A percentile compares a stretch with the other conserved stretches of the same genome.
These are phyloP conservation scores for Addax nasomaculatus DNA, from an alignment of 2,113 vertebrate genomes.

Conservation along the genomic window DNA sequence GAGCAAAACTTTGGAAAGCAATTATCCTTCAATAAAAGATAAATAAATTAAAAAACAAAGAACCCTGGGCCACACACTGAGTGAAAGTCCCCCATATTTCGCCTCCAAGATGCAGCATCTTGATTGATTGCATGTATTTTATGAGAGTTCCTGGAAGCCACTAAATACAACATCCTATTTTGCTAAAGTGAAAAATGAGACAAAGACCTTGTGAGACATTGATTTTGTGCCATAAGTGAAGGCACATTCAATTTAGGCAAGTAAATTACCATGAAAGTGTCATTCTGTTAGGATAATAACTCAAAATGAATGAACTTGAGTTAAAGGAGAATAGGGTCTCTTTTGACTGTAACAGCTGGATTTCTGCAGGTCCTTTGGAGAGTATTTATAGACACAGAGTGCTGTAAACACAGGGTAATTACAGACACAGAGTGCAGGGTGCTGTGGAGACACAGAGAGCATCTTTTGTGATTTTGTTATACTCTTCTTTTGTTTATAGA, in stretches of 20 bases:
- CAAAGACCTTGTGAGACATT: neutral
- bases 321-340: neutral
- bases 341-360: neutral
- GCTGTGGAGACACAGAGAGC: neutral
- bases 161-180: neutral
- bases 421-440: neutral
- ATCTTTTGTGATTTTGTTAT: neutral
- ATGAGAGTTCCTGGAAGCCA: neutral
- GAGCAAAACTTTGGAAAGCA: neutral
- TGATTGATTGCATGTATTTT: neutral
- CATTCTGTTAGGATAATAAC: neutral
- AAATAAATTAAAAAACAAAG: neutral
- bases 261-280: neutral
- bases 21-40: neutral
- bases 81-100: neutral
- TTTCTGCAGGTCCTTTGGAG: neutral
- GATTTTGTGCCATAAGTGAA: neutral
- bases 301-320: neutral
- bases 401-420: neutral
- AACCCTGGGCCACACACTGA: too few relatives aligned
- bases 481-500: neutral
- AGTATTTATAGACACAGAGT: neutral
- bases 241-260: neutral
- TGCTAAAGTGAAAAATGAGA: neutral
- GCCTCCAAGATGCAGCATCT: neutral